phyloP scores from a whole-genome alignment of 2,888 invertebrate genomes.

The Sepioteuthis lessoniana region DNA sequence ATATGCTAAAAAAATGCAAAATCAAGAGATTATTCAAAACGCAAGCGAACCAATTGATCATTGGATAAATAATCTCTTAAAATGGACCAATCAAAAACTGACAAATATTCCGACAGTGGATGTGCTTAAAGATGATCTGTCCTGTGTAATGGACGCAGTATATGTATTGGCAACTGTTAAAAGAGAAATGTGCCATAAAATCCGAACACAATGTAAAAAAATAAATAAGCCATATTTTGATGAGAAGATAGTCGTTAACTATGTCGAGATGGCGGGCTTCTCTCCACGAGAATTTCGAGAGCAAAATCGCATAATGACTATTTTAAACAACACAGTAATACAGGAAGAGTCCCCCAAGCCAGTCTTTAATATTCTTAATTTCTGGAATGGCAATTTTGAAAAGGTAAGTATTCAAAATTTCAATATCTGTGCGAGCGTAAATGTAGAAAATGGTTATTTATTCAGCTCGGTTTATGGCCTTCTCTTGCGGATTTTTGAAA shows the following conservation, averaged over 20 bases:
- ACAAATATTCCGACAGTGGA: background rate
- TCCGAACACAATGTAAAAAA: background rate
- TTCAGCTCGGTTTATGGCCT: too few relatives aligned
- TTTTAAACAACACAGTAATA: background rate
- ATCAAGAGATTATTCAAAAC: background rate
- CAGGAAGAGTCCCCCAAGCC: background rate
- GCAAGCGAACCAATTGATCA: background rate
- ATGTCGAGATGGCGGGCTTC: background rate
- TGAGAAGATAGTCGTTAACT: background rate
- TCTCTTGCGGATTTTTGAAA: too few relatives aligned
- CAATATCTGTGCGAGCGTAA: background rate
- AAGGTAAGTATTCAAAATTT: background rate
- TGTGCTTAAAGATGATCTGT: background rate
- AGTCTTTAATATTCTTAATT: background rate
- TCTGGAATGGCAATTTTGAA: background rate
- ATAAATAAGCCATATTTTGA: background rate
- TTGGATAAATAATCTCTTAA: background rate
- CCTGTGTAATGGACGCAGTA: background rate
- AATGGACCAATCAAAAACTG: background rate
- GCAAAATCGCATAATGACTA: background rate
- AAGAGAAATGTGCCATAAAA: background rate
- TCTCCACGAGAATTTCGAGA: background rate
- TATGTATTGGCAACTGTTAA: background rate
- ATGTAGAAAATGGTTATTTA: too few relatives aligned
- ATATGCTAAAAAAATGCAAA: background rate